Conservation (phyloP, 1,140 invertebrate species). For the Temnothorax curvispinosus region DNA sequence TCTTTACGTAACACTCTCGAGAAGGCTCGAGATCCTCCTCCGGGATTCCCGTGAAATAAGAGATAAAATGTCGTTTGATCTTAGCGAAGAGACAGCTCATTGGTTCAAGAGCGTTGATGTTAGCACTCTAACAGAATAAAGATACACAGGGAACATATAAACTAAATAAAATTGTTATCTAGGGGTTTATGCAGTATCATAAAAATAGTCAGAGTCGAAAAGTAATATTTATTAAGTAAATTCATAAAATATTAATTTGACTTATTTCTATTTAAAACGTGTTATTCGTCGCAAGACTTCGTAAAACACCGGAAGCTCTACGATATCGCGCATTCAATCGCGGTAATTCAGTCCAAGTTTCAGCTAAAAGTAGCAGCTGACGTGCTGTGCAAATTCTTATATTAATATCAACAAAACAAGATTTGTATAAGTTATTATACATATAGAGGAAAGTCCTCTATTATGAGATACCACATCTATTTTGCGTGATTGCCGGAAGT, state of each 20-base stretch:
- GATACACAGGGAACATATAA: neutral
- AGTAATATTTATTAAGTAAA: neutral
- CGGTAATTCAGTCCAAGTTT: neutral
- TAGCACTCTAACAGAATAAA: neutral
- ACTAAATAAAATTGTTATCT: neutral
- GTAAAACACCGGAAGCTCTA: neutral
- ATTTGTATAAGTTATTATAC: neutral
- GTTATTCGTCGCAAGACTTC: neutral
- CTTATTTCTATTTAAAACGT: neutral
- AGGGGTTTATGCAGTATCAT: too few species aligned
- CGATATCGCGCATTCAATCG: neutral
- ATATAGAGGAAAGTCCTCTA: too few species aligned
- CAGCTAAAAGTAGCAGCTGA: conserved; percentile 15
- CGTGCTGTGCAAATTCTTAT: neutral
- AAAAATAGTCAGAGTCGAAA: neutral
- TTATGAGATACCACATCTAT: too few species aligned
- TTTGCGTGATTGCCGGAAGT: too few species aligned
- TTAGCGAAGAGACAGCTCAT: neutral
- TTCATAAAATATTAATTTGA: neutral
- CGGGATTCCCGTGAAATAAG: neutral
- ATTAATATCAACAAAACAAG: neutral
- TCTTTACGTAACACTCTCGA: conserved; percentile 30
- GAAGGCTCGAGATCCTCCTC: neutral
- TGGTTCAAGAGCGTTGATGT: neutral
- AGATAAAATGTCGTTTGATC: neutral